Evolutionary conservation across 2,888 invertebrate species (phyloP).

Genomic region (Lepidochitona cinerea): DNA sequence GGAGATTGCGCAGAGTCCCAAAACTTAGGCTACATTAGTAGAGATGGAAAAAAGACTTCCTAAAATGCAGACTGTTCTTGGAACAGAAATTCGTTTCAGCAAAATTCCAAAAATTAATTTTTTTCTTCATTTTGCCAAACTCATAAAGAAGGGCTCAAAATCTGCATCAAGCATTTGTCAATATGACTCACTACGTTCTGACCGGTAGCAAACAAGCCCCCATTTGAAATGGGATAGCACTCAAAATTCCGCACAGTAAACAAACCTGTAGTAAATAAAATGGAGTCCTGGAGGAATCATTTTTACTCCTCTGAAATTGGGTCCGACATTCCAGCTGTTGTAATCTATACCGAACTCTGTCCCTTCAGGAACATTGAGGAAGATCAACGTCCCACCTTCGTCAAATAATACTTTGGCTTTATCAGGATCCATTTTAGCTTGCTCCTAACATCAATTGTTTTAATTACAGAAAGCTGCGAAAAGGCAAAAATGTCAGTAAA

Average conservation of each 20-base stretch:
- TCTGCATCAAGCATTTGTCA: too few species aligned
- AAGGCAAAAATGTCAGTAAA: too few species aligned
- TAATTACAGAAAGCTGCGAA: too few species aligned
- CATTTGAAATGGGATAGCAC: too few species aligned
- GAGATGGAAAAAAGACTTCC: slow-evolving; percentile 85
- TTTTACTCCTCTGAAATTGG: slow-evolving; percentile 94
- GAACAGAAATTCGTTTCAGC: slow-evolving; percentile 86
- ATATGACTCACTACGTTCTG: too few species aligned
- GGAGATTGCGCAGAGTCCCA: too few species aligned
- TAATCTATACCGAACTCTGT: slow-evolving; percentile 98
- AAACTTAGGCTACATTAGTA: slow-evolving; percentile 14
- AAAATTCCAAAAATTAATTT: slow-evolving; percentile 80
- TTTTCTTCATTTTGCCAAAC: too few species aligned
- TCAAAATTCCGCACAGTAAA: too few species aligned
- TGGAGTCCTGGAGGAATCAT: slow-evolving; percentile 99
- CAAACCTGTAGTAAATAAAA: slow-evolving; percentile 87
- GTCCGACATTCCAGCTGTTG: slow-evolving; percentile 90
- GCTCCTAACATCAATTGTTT: too few species aligned
- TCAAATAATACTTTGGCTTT: slow-evolving; percentile 82
- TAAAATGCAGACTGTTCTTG: slow-evolving; percentile 83
- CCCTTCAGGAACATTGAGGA: slow-evolving; percentile 87
- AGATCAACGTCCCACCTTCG: slow-evolving; percentile 87
- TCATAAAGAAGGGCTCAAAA: too few species aligned
- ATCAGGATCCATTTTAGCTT: slow-evolving; percentile 76
- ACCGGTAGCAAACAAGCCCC: too few species aligned